Conservation (phyloP, 2,888 invertebrate genomes). For the Chorisops tibialis region DNA sequence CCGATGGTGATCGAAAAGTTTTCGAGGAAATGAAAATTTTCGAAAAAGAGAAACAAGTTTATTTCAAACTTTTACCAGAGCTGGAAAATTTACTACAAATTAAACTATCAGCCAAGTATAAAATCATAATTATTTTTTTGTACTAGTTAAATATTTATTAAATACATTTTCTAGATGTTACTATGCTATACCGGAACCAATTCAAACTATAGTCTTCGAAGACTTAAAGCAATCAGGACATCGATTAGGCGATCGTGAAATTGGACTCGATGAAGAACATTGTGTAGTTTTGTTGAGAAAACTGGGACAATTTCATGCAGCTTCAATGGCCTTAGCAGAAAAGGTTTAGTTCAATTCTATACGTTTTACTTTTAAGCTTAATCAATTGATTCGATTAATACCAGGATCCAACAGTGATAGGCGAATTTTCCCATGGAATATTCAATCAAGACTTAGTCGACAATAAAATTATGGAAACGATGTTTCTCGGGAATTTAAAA, state of each 20-base stretch:
- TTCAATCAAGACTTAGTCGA: not conserved
- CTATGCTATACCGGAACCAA: slow-evolving; percentile 4
- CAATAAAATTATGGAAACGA: not conserved
- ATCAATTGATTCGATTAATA: no score
- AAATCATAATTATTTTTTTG: no score
- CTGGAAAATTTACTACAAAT: slow-evolving; percentile 47
- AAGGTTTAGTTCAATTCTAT: no score
- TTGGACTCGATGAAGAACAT: slow-evolving; percentile 56
- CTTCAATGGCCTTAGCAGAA: slow-evolving; percentile 55
- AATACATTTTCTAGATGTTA: not conserved
- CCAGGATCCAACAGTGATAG: no score
- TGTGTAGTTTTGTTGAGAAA: slow-evolving; percentile 53
- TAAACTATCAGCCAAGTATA: no score
- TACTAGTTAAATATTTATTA: not conserved
- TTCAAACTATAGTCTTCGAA: slow-evolving; percentile 51
- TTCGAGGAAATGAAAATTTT: slow-evolving; percentile 52
- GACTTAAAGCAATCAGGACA: slow-evolving; percentile 55
- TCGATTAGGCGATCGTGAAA: slow-evolving; percentile 53
- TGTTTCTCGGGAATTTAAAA: not conserved
- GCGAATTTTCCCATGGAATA: not conserved
- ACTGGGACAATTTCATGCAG: slow-evolving; percentile 56
- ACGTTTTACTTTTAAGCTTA: no score
- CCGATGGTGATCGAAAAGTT: slow-evolving; percentile 50
- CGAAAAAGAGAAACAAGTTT: slow-evolving; percentile 53
- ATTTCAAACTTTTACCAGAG: slow-evolving; percentile 49